Percentiles rank a stretch among this genome's conserved stretches.
These are phyloP conservation scores for Dinoponera quadriceps DNA, from an alignment of 1,140 invertebrate species.

Conservation along the genomic window DNA sequence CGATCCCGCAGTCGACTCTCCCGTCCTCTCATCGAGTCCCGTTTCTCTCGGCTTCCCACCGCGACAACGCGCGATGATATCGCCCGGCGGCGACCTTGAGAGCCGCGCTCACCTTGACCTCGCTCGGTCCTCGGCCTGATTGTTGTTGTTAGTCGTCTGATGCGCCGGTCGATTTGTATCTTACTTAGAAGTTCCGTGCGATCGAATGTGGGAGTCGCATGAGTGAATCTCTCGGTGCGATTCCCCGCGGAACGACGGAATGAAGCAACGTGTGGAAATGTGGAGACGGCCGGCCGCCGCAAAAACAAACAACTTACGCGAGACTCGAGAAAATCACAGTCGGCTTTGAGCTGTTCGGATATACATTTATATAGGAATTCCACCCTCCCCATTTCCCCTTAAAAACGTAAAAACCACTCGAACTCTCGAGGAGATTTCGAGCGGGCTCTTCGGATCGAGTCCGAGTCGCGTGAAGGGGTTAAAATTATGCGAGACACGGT, in stretches of 20 bases:
- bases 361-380: background rate
- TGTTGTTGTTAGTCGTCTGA: conserved; percentile 35
- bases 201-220: background rate
- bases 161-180: background rate
- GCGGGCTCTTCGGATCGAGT: background rate
- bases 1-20: background rate
- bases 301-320: conserved; percentile 41
- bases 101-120: background rate
- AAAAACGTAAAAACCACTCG: background rate
- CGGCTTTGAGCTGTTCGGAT: conserved; percentile 42
- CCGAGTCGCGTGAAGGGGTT: no score
- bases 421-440: background rate
- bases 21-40: background rate
- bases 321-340: conserved; percentile 46
- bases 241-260: background rate
- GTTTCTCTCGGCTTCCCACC: background rate
- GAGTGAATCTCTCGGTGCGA: background rate
- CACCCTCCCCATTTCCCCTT: no score
- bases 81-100: background rate
- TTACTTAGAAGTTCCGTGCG: conserved; percentile 4
- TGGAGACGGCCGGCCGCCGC: conserved; percentile 1
- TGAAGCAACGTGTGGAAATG: background rate
- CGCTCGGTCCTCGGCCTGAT: background rate
- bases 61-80: background rate
- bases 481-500: no score